Percentiles rank a stretch among this genome's conserved stretches.
Evolutionary conservation across 2,113 vertebrate species (phyloP).

Genomic region (Lipophrys pholis): DNA sequence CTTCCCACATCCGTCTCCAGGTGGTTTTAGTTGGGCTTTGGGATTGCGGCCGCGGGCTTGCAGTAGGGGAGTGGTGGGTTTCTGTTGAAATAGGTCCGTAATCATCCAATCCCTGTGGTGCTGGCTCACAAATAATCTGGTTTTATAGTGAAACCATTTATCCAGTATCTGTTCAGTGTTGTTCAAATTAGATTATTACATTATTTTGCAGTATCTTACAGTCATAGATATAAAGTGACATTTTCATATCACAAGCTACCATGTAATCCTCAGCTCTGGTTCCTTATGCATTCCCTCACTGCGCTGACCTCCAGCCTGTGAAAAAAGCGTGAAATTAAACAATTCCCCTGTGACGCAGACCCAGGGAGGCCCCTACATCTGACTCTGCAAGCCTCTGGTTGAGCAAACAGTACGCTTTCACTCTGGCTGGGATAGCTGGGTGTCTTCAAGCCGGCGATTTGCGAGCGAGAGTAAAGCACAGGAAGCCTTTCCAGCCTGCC

Average conservation of each 20-base stretch:
- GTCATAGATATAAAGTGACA: too few relatives aligned
- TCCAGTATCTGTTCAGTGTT: too few relatives aligned
- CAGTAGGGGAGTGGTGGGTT: too few relatives aligned
- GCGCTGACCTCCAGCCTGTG: conserved; percentile 65
- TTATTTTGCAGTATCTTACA: too few relatives aligned
- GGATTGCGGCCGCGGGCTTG: too few relatives aligned
- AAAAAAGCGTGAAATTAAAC: conserved; percentile 70
- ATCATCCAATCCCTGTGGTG: too few relatives aligned
- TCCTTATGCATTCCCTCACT: conserved; percentile 42
- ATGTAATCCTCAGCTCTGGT: conserved; percentile 7
- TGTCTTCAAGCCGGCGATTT: conserved; percentile 49
- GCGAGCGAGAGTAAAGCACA: conserved; percentile 43
- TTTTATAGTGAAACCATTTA: too few relatives aligned
- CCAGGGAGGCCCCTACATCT: conserved; percentile 45
- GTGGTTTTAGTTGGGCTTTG: too few relatives aligned
- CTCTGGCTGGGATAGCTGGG: conserved; percentile 25
- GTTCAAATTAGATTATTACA: too few relatives aligned
- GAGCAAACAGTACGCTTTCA: conserved; percentile 38
- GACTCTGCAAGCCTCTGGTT: conserved; percentile 54
- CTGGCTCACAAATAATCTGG: too few relatives aligned
- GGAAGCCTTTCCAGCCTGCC: conserved; percentile 47
- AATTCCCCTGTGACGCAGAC: conserved; percentile 53
- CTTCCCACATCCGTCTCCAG: too few relatives aligned
- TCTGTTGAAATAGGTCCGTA: too few relatives aligned
- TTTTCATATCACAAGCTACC: background rate